A percentile compares a stretch with the other conserved stretches of the same genome.
Evolutionary conservation across 2,797 vertebrate genomes (phyloP).

Genomic region (Numenius phaeopus): DNA sequence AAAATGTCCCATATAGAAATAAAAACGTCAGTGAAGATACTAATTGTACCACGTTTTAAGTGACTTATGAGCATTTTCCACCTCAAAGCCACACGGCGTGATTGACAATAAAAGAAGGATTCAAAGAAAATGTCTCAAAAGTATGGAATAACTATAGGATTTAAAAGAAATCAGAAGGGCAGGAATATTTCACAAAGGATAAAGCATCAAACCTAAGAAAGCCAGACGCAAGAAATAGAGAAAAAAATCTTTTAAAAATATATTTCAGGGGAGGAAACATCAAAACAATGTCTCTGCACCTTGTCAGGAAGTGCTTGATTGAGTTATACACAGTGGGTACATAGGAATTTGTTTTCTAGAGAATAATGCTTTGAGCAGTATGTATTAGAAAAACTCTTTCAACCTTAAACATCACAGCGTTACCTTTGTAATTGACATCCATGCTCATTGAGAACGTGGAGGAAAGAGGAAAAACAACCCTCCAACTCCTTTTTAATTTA

Average conservation of each 20-base stretch:
- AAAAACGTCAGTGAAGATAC: background rate
- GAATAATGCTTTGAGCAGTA: conserved; percentile 39
- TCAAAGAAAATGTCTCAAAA: background rate
- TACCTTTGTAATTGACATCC: conserved; percentile 47
- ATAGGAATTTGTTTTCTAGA: conserved; percentile 43
- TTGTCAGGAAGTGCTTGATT: conserved; percentile 52
- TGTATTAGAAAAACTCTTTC: conserved; percentile 33
- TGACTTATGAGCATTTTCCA: background rate
- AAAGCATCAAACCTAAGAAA: conserved; percentile 3
- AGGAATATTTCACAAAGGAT: background rate
- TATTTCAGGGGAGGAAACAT: conserved; percentile 14
- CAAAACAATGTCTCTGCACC: conserved; percentile 31
- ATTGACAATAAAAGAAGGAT: background rate
- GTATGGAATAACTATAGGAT: background rate
- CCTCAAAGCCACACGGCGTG: background rate
- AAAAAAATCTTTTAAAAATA: background rate
- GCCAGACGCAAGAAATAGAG: background rate
- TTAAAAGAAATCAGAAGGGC: conserved; percentile 5
- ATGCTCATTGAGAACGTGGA: background rate
- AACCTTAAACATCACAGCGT: conserved; percentile 14
- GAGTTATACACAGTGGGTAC: conserved; percentile 1
- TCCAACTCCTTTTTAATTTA: conserved; percentile 12
- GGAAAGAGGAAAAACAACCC: background rate
- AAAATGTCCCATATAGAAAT: background rate
- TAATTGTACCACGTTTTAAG: background rate